Evolutionary conservation across 2,888 invertebrate species (phyloP), one percentile per base, ranked within the genome.

Genomic region (Strigamia maritima): DNA sequence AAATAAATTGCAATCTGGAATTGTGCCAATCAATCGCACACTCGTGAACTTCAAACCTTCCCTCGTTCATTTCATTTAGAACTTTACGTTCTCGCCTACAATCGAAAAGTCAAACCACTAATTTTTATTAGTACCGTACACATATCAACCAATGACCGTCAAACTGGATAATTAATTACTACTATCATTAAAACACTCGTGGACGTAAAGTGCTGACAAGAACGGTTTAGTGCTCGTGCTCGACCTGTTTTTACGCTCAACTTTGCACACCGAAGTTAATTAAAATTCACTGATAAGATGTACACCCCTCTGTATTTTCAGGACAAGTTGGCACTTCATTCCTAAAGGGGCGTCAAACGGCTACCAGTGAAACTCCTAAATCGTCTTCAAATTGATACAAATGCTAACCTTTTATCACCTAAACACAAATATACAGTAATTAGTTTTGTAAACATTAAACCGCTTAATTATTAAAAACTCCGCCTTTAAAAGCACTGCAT

Each of bases 91-190:
- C 24, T 24, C 70, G 54, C 19, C 19, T 22, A 4, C 70, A 70
- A 28, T 70, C 28, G 28, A 12, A n/a, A 70, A 70, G 70, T 70
- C 70, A 70, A 28, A 70, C 70, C 70, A 70, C 70, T 26, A 70
- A 70, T 70, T 70, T 70, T 70, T 70, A 70, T 70, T 70, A 70
- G 70, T 28, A 70, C 70, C 12, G 28, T 70, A 70, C 70, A 70
- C 70, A 70, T 70, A 70, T 70, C 70, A 70, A 28, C 70, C 70
- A 70, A 70, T 70, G 70, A 70, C 70, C 70, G 70, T 70, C 70
- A 70, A n/a, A 70, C 70, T 70, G 28, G 70, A 28, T 70, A 70
- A 70, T 70, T 70, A 70, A 70, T 70, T 70, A 70, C 70, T 28
- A 26, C 70, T 70, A 70, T 70, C 70, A 26, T 70, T 70, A 70